Conservation (phyloP, 2,888 invertebrate genomes). For the Agrypnus murinus region DNA sequence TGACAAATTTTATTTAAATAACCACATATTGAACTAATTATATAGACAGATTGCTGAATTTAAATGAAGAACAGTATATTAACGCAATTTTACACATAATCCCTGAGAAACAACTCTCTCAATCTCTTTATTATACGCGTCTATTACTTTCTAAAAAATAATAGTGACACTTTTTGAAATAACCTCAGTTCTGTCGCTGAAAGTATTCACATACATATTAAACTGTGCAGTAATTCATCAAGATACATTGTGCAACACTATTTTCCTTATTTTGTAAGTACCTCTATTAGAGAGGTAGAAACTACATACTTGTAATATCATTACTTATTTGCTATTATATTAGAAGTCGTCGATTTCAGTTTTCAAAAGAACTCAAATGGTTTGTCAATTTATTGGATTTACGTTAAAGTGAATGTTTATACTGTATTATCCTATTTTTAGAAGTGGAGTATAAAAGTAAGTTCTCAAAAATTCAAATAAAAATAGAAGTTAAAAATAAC, state of each 20-base stretch:
- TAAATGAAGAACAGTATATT: not conserved
- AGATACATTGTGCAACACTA: not conserved
- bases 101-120: conserved; percentile 31
- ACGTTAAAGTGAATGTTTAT: conserved; percentile 7
- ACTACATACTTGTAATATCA: not conserved
- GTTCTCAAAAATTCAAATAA: conserved; percentile 52
- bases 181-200: not conserved
- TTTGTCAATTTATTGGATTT: conserved; percentile 18
- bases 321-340: not conserved
- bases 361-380: not conserved
- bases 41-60: conserved; percentile 6
- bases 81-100: not conserved
- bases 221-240: conserved; percentile 9
- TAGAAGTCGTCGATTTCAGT: not conserved
- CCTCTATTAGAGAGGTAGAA: too few relatives aligned
- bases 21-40: not conserved
- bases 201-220: conserved; percentile 4
- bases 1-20: too few relatives aligned
- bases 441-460: conserved; percentile 44
- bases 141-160: conserved; percentile 39
- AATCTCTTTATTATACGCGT: conserved; percentile 31
- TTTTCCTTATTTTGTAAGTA: not conserved
- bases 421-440: conserved; percentile 35
- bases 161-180: conserved; percentile 32
- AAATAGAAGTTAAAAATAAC: conserved; percentile 56